Percentiles rank a stretch among this genome's conserved stretches.
phyloP scores from a whole-genome alignment of 2,888 invertebrate species.

The Eugnorisma glareosa region DNA sequence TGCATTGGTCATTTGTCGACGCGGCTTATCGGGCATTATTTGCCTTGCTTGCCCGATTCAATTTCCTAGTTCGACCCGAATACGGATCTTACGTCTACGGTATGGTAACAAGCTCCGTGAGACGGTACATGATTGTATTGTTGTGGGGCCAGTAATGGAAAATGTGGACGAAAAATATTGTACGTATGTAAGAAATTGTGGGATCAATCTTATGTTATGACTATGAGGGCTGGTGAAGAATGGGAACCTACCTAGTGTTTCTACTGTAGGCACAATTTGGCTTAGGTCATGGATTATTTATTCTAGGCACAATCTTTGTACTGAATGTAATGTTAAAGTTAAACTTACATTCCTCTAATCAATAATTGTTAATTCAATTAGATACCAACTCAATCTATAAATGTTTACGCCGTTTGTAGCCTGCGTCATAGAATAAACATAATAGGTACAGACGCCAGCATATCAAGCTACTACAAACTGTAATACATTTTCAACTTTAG shows the following conservation, averaged over 20 bases:
- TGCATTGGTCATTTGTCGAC: conserved; percentile 76
- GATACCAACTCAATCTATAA: neutral
- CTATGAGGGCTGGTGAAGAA: too few relatives aligned
- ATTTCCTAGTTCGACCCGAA: conserved; percentile 67
- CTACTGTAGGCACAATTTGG: neutral
- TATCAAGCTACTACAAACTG: neutral
- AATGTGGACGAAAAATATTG: conserved; percentile 28
- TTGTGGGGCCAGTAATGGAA: conserved; percentile 42
- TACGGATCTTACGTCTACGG: conserved; percentile 51
- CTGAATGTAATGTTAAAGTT: neutral
- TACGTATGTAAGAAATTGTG: conserved; percentile 4
- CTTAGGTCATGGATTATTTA: neutral
- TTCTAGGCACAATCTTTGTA: conserved; percentile 1
- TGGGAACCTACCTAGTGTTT: neutral
- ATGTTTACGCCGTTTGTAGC: neutral
- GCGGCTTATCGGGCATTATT: conserved; percentile 75
- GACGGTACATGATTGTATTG: conserved; percentile 51
- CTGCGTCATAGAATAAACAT: neutral
- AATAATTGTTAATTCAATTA: neutral
- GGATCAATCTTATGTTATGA: neutral
- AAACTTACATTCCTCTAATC: conserved; percentile 9
- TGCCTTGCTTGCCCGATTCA: conserved; percentile 68
- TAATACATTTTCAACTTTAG: too few relatives aligned
- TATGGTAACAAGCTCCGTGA: conserved; percentile 45
- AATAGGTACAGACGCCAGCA: neutral